These are phyloP conservation scores for Sylvia atricapilla DNA, from an alignment of 2,113 vertebrate genomes.

Conservation along the genomic window DNA sequence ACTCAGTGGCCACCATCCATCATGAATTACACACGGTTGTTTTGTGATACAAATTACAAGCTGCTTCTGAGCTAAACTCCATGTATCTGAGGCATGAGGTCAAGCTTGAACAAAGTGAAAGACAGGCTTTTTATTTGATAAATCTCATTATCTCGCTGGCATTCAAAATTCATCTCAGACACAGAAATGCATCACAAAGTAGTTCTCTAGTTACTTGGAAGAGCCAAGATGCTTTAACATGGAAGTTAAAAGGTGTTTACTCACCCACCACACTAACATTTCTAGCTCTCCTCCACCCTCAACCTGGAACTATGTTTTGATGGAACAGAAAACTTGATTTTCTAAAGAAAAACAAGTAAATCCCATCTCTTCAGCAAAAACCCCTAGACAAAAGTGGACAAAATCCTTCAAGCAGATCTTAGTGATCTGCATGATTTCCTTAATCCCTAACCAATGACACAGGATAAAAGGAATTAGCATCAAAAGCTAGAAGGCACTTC, in stretches of 20 bases:
- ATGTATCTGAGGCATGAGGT: conserved; percentile 24
- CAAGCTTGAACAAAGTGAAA: conserved; percentile 45
- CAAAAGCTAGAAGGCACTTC: background rate
- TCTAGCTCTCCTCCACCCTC: background rate
- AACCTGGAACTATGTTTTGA: conserved; percentile 1
- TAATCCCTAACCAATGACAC: background rate
- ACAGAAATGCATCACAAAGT: background rate
- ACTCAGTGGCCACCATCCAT: background rate
- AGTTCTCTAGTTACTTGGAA: background rate
- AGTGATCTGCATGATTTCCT: background rate
- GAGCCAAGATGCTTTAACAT: background rate
- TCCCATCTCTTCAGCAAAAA: background rate
- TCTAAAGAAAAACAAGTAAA: background rate
- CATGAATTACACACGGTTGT: background rate
- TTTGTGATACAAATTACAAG: conserved; percentile 8
- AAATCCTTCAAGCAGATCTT: background rate
- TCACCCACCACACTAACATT: background rate
- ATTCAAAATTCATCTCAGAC: conserved; percentile 41
- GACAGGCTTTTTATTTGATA: conserved; percentile 44
- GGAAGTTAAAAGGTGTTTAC: background rate
- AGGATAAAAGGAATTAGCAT: background rate
- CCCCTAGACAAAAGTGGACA: background rate
- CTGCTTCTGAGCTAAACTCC: background rate
- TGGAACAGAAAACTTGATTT: background rate
- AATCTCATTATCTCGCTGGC: conserved; percentile 29